These are phyloP conservation scores for Leptopilina boulardi DNA, from an alignment of 1,140 invertebrate species.

Conservation along the genomic window DNA sequence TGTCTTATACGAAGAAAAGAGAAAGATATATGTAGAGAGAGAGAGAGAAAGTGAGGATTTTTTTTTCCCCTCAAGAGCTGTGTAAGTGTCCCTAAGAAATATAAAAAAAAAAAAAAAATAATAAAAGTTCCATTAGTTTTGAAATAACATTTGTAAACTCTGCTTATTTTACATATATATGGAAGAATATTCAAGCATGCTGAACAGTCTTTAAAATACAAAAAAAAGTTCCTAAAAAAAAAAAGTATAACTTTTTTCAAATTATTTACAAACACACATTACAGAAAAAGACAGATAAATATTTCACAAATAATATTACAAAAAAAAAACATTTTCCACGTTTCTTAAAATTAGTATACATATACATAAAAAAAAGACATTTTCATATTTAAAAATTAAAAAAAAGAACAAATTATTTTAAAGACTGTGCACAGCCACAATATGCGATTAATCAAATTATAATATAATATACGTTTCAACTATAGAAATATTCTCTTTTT, in stretches of 20 bases:
- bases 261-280: not conserved
- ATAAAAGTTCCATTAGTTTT: not conserved
- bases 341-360: not conserved
- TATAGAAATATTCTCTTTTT: not conserved
- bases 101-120: not conserved
- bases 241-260: not conserved
- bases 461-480: not conserved
- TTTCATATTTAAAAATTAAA: not conserved
- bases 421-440: slow-evolving; percentile 13
- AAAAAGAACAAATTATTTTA: not conserved
- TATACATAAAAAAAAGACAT: not conserved
- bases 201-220: slow-evolving; percentile 3
- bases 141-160: slow-evolving; percentile 9
- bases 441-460: not conserved
- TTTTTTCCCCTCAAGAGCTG: slow-evolving; percentile 6
- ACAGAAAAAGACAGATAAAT: too few species aligned
- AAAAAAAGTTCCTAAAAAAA: not conserved
- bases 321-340: too few species aligned
- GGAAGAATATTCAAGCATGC: not conserved
- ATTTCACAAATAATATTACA: too few species aligned
- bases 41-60: not conserved
- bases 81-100: not conserved
- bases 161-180: not conserved
- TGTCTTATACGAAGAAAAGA: not conserved
- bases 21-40: too few species aligned